Evolutionary conservation across 1,140 invertebrate species (phyloP).

Genomic region (Cydia fagiglandana): DNA sequence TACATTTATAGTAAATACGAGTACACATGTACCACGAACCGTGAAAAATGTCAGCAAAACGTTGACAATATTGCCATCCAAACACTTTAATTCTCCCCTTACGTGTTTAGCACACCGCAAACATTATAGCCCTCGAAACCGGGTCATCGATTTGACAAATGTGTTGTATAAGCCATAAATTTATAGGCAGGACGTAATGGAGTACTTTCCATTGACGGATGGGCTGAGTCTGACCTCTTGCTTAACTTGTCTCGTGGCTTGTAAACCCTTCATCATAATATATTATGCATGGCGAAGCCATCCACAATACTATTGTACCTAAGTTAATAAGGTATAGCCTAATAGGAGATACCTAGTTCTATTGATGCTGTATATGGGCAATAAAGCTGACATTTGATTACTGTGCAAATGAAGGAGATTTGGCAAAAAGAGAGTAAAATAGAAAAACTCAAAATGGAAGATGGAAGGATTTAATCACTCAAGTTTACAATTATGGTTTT

Average conservation of each 20-base stretch:
- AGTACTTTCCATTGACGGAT: conserved; percentile 46
- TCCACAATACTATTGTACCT: conserved; percentile 27
- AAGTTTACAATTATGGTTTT: too few species aligned
- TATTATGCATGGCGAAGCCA: conserved; percentile 33
- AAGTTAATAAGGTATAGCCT: neutral
- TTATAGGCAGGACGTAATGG: conserved; percentile 37
- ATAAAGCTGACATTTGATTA: neutral
- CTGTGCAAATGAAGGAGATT: neutral
- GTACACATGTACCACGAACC: neutral
- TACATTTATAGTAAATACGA: neutral
- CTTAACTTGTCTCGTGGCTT: conserved; percentile 36
- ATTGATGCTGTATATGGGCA: neutral
- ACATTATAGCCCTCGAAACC: conserved; percentile 29
- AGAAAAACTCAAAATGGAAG: too few species aligned
- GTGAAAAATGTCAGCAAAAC: neutral
- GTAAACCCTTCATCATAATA: conserved; percentile 37
- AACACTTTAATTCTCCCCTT: conserved; percentile 13
- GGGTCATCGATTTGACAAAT: conserved; percentile 35
- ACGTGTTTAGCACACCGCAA: conserved; percentile 15
- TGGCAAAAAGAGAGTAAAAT: too few species aligned
- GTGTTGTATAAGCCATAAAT: conserved; percentile 40
- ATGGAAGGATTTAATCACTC: too few species aligned
- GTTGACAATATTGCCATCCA: conserved; percentile 1
- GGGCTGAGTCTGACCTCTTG: conserved; percentile 41
- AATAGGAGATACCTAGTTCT: conserved; percentile 15